Conservation (phyloP, 2,888 invertebrate species). For the Zygaena filipendulae region DNA sequence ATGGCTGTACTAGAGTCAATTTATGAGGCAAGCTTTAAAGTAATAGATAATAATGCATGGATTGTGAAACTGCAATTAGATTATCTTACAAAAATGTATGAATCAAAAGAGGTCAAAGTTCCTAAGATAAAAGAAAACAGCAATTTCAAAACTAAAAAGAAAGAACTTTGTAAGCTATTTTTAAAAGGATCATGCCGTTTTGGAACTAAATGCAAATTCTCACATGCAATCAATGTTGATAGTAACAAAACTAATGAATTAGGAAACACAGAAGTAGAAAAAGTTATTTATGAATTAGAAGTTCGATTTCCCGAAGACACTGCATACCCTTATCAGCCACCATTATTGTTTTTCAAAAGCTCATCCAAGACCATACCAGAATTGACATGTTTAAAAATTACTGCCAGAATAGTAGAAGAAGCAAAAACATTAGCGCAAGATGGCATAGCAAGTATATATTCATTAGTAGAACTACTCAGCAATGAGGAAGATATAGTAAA, state of each 20-base stretch:
- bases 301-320: constrained; percentile 77
- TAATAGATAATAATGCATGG: constrained; percentile 80
- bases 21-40: constrained; percentile 75
- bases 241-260: constrained; percentile 24
- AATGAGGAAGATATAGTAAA: constrained; percentile 74
- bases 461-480: constrained; percentile 75
- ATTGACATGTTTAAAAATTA: constrained; percentile 72
- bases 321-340: constrained; percentile 80
- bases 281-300: constrained; percentile 74
- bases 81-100: constrained; percentile 70
- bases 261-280: constrained; percentile 35
- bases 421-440: constrained; percentile 72
- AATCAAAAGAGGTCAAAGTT: constrained; percentile 56
- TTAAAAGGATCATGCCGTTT: constrained; percentile 76
- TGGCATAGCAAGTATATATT: constrained; percentile 79
- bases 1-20: constrained; percentile 81
- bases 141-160: constrained; percentile 54
- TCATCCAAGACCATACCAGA: constrained; percentile 71
- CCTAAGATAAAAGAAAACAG: constrained; percentile 48
- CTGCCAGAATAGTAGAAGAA: constrained; percentile 74
- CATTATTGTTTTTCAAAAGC: constrained; percentile 75
- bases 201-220: constrained; percentile 79
- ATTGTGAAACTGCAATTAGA: constrained; percentile 74
- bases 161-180: constrained; percentile 73
- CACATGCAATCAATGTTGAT: constrained; percentile 68